phyloP scores from a whole-genome alignment of 2,113 vertebrate species.

The Dromaius novaehollandiae region DNA sequence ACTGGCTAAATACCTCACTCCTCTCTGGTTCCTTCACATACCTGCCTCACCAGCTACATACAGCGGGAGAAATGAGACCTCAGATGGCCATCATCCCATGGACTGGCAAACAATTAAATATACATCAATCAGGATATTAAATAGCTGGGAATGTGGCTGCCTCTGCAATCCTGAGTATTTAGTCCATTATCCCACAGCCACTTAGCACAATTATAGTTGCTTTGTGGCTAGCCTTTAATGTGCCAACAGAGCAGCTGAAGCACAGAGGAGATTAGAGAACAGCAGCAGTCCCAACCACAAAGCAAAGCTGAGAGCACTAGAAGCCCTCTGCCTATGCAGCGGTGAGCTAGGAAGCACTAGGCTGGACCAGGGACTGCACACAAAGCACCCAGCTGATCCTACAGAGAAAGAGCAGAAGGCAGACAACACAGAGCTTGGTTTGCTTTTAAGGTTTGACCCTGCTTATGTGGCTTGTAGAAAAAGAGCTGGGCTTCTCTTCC shows the following conservation, averaged over 20 bases:
- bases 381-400: accelerated
- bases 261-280: not conserved
- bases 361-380: not conserved
- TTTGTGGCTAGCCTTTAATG: not conserved
- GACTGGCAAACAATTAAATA: not conserved
- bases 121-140: slow-evolving; percentile 25
- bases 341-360: not conserved
- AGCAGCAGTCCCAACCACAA: not conserved
- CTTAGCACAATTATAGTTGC: slow-evolving; percentile 1
- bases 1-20: not conserved
- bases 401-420: not conserved
- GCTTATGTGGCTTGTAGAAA: not conserved
- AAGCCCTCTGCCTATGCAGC: accelerated
- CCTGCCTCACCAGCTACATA: not conserved
- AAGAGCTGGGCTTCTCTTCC: not conserved
- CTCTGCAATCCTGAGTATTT: not conserved
- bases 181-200: slow-evolving; percentile 44
- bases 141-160: not conserved
- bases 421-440: not conserved
- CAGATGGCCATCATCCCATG: not conserved
- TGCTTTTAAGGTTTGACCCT: not conserved
- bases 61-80: not conserved
- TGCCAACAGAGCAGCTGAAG: slow-evolving; percentile 31
- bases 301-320: not conserved
- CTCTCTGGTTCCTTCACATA: not conserved